Evolutionary conservation across 2,113 vertebrate species (phyloP), one percentile per base, ranked within the genome.

Genomic region (Uropsilus gracilis): DNA sequence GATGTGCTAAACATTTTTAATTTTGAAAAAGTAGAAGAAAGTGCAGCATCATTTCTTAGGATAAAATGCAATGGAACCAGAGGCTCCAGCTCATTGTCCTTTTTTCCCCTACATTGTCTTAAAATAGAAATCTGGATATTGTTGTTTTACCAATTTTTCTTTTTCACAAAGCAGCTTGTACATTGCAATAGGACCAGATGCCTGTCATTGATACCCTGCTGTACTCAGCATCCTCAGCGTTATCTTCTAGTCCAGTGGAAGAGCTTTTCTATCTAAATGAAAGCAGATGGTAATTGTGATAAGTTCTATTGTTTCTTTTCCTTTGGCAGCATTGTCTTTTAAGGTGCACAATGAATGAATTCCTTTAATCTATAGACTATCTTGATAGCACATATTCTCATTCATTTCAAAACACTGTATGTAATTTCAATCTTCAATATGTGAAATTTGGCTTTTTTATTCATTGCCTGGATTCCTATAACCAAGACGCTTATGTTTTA

Each of bases 351-450:
- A 22, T 37, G 63, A 64, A 3, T 50, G 22, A 22, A 48, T 76
- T 77, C 53, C 53, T 86, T 63, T 22, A 68, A 9, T 44, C n/a
- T 48, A 20, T 32, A 50, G 11, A 59, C 39, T 46, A 14, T 82
- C 24, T 61, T 6, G 77, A 13, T 53, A 66, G 24, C 22, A 22
- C 22, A n/a, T 18, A 46, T 12, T 72, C 42, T 32, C 89, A 20
- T 59, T 93, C 82, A 64, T 85, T 85, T 88, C 42, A 84, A 94
- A 96, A 44, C 2, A 53, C 8, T 76, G 22, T n/a, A 39, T 69
- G n/a, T n/a, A 92, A 59, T 73, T 80, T 84, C 55, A 73, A 66
- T 9, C 17, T 73, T 86, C 37, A 48, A 7, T 63, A 68, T 7
- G 24, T n/a, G n/a, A 61, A 39, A 14, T 30, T 84, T 81, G 69